Evolutionary conservation across 1,140 invertebrate species (phyloP).

Genomic region (Penaeus vannamei): DNA sequence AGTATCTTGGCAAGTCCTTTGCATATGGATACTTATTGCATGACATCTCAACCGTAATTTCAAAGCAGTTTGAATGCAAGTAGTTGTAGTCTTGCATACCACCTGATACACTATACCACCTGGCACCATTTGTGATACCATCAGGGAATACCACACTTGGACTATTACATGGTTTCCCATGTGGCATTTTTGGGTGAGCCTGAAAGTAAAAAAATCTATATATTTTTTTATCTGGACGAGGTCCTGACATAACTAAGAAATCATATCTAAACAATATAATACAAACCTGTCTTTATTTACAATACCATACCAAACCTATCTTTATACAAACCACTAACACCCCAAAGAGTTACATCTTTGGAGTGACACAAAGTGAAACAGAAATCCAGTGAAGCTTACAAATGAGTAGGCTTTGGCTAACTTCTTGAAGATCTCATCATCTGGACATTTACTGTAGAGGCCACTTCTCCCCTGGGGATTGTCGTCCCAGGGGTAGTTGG

Average conservation of each 20-base stretch:
- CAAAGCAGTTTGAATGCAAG: constrained; percentile 90
- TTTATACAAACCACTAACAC: no score
- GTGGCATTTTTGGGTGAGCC: constrained; percentile 87
- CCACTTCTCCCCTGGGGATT: constrained; percentile 66
- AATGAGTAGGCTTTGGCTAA: constrained; percentile 87
- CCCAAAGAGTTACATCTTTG: no score
- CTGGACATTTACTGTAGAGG: constrained; percentile 78
- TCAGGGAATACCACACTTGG: constrained; percentile 81
- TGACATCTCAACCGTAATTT: constrained; percentile 94
- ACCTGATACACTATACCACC: constrained; percentile 90
- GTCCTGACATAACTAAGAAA: no score
- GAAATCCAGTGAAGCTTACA: constrained; percentile 73
- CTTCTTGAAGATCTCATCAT: constrained; percentile 87
- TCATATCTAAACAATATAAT: no score
- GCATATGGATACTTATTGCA: constrained; percentile 92
- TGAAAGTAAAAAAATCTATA: constrained; percentile 70
- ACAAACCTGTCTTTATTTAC: no score
- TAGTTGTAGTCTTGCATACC: constrained; percentile 99
- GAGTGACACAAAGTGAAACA: background rate
- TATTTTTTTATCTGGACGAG: background rate
- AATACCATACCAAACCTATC: no score
- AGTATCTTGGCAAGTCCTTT: constrained; percentile 83
- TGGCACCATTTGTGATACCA: constrained; percentile 93
- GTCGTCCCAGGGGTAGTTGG: constrained; percentile 95
- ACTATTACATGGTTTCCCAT: constrained; percentile 79